Conservation (phyloP, 2,113 vertebrate genomes). For the Psilopogon haemacephalus region DNA sequence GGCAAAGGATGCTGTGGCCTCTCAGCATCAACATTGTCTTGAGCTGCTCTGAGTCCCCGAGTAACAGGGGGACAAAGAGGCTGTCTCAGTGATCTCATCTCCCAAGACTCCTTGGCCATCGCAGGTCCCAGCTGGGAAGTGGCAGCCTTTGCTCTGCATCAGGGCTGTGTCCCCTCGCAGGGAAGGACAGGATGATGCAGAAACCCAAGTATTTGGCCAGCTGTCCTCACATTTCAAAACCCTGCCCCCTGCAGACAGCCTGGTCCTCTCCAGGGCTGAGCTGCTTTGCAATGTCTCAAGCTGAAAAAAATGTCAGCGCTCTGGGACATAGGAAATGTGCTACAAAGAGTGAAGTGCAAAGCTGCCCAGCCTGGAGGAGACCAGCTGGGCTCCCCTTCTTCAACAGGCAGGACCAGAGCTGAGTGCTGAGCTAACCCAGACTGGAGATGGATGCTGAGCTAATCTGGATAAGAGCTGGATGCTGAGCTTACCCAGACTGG, state of each 20-base stretch:
- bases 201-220: neutral
- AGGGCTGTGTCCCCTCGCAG: fast-evolving
- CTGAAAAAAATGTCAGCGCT: neutral
- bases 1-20: neutral
- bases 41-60: neutral
- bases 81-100: neutral
- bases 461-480: neutral
- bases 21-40: neutral
- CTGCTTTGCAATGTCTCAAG: neutral
- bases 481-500: neutral
- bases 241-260: fast-evolving
- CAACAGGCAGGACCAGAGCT: fast-evolving
- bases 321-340: fast-evolving
- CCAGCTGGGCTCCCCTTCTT: neutral
- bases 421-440: no score
- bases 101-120: neutral
- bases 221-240: neutral
- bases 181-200: neutral
- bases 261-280: neutral
- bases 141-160: neutral
- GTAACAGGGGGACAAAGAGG: fast-evolving
- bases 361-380: neutral
- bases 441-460: no score
- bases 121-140: neutral
- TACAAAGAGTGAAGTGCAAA: neutral